Conservation (phyloP, 2,797 vertebrate species). For the Telmatherina bonti region DNA sequence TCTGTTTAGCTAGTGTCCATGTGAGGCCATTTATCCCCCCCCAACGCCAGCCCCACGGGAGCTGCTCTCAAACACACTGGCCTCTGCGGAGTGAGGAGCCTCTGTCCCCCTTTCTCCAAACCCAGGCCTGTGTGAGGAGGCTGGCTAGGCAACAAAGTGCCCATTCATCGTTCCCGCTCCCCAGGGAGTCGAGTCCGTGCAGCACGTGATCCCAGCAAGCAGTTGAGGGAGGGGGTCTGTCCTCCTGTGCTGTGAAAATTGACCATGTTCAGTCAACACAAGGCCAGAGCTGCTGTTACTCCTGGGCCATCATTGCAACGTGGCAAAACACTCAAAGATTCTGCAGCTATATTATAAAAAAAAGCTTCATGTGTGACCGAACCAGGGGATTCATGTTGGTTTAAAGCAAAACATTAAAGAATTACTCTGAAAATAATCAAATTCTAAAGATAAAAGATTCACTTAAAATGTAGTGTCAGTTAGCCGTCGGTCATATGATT, state of each 20-base stretch:
- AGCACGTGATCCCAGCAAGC: slow-evolving; percentile 75
- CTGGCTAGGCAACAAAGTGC: slow-evolving; percentile 76
- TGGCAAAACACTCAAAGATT: slow-evolving; percentile 65
- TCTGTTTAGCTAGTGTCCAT: slow-evolving; percentile 52
- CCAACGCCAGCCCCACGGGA: slow-evolving; percentile 13
- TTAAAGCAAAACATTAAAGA: not conserved
- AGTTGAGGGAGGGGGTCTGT: slow-evolving; percentile 42
- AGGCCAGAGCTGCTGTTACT: slow-evolving; percentile 33
- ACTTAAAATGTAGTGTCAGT: no score
- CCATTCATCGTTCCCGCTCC: slow-evolving; percentile 79
- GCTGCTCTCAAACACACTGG: slow-evolving; percentile 10
- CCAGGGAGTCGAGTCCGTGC: slow-evolving; percentile 60
- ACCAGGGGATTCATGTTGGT: not conserved
- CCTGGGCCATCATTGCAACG: slow-evolving; percentile 58
- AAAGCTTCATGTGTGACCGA: not conserved
- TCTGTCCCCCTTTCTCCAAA: slow-evolving; percentile 47
- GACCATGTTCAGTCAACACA: slow-evolving; percentile 68
- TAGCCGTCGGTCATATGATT: no score
- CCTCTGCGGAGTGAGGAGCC: slow-evolving; percentile 37
- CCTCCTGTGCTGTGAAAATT: slow-evolving; percentile 47
- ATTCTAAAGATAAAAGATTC: not conserved
- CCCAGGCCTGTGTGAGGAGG: slow-evolving; percentile 55
- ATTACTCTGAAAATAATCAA: not conserved
- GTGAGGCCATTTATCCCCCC: slow-evolving; percentile 49
- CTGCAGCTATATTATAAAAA: not conserved